Conservation (phyloP, 2,888 invertebrate genomes). For the Blastobasis lacticolella region DNA sequence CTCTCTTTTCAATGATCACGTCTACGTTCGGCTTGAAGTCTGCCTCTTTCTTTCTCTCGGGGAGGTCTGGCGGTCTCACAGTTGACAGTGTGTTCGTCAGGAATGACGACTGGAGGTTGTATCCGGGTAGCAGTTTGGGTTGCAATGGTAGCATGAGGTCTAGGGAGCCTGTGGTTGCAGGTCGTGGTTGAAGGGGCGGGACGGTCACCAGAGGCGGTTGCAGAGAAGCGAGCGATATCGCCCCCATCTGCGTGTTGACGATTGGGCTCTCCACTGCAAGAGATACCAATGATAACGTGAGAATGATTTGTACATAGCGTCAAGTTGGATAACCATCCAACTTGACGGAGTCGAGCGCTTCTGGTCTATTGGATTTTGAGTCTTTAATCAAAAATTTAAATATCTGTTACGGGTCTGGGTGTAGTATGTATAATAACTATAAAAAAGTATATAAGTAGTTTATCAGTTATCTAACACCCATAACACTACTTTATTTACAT, state of each 20-base stretch:
- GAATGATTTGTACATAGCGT: too few relatives aligned
- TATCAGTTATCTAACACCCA: too few relatives aligned
- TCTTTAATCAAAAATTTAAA: too few relatives aligned
- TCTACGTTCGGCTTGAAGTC: constrained; percentile 50
- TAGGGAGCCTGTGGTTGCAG: constrained; percentile 80
- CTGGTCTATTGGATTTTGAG: too few relatives aligned
- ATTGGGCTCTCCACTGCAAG: constrained; percentile 74
- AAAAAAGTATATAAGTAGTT: too few relatives aligned
- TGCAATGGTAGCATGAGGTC: constrained; percentile 82
- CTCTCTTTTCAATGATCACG: constrained; percentile 51
- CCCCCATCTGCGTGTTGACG: constrained; percentile 60
- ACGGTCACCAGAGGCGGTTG: constrained; percentile 69
- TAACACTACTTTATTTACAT: too few relatives aligned
- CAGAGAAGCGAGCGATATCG: constrained; percentile 67
- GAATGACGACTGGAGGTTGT: constrained; percentile 65
- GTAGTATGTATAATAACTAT: too few relatives aligned
- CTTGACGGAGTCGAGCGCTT: too few relatives aligned
- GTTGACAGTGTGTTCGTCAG: constrained; percentile 69
- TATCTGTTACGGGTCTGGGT: too few relatives aligned
- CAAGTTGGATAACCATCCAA: too few relatives aligned
- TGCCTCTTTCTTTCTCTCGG: constrained; percentile 28
- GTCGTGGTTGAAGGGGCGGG: constrained; percentile 79
- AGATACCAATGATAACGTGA: too few relatives aligned
- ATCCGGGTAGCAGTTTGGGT: constrained; percentile 78
- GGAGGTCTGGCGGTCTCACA: constrained; percentile 56